Percentiles rank a stretch among this genome's conserved stretches.
Conservation (phyloP, 2,888 invertebrate genomes). For the Coleophora deauratella region DNA sequence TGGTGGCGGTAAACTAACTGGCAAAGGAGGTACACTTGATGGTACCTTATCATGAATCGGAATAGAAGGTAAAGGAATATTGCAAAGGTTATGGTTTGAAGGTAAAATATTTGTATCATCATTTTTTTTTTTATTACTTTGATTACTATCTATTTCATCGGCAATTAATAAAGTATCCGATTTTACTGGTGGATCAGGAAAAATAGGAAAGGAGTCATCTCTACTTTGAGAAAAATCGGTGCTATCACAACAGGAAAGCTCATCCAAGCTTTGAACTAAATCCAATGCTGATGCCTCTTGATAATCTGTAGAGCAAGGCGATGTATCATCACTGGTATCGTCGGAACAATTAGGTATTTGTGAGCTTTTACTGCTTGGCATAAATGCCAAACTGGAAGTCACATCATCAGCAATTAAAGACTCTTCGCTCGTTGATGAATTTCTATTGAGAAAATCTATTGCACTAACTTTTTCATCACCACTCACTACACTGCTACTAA, state of each 20-base stretch:
- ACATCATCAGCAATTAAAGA: conserved; percentile 62
- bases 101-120: conserved; percentile 17
- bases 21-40: conserved; percentile 25
- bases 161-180: conserved; percentile 19
- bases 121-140: conserved; percentile 7
- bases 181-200: conserved; percentile 21
- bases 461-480: conserved; percentile 38
- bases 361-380: conserved; percentile 63
- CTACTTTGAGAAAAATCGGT: conserved; percentile 64
- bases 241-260: conserved; percentile 57
- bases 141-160: conserved; percentile 20
- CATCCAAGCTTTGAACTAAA: conserved; percentile 54
- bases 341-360: conserved; percentile 43
- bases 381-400: conserved; percentile 64
- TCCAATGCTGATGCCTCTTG: conserved; percentile 67
- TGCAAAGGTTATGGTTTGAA: conserved; percentile 26
- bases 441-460: conserved; percentile 32
- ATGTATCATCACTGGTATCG: conserved; percentile 61
- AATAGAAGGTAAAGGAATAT: conserved; percentile 53
- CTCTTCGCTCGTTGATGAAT: conserved; percentile 54
- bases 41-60: conserved; percentile 40
- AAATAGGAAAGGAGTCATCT: conserved; percentile 47
- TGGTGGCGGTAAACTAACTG: background rate
- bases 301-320: conserved; percentile 65
- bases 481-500: conserved; percentile 30